These are phyloP conservation scores for Littorina saxatilis DNA, from an alignment of 1,140 invertebrate genomes.

Conservation along the genomic window DNA sequence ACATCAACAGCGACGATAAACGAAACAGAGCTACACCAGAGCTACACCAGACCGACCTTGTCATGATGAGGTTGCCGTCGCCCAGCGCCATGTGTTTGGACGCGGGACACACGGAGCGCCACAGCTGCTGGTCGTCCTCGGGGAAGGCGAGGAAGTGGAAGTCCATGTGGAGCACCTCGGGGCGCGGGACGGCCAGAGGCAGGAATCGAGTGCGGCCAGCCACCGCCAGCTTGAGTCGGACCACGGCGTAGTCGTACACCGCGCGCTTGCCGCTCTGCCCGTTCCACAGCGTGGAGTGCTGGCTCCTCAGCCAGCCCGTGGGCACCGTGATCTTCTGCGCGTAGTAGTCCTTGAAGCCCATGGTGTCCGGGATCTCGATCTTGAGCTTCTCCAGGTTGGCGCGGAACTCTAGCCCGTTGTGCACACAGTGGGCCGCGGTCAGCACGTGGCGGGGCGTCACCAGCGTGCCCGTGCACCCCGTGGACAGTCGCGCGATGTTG, in stretches of 20 bases:
- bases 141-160: slow-evolving; percentile 65
- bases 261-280: slow-evolving; percentile 28
- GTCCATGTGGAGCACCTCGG: slow-evolving; percentile 49
- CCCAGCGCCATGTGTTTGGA: slow-evolving; percentile 47
- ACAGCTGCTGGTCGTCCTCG: slow-evolving; percentile 46
- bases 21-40: neutral
- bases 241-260: slow-evolving; percentile 63
- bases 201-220: slow-evolving; percentile 56
- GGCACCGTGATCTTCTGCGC: slow-evolving; percentile 62
- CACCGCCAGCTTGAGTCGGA: slow-evolving; percentile 53
- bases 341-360: slow-evolving; percentile 58
- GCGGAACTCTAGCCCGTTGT: slow-evolving; percentile 56
- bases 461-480: slow-evolving; percentile 66
- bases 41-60: slow-evolving; percentile 34
- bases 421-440: slow-evolving; percentile 68
- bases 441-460: slow-evolving; percentile 61
- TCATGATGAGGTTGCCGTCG: slow-evolving; percentile 60
- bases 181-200: slow-evolving; percentile 54
- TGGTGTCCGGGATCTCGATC: slow-evolving; percentile 58
- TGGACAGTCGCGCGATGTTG: slow-evolving; percentile 63
- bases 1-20: neutral
- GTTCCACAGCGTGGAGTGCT: neutral
- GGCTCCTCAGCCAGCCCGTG: slow-evolving; percentile 50
- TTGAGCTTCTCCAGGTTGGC: slow-evolving; percentile 59
- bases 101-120: slow-evolving; percentile 54